Percentiles rank a stretch among this genome's conserved stretches.
Evolutionary conservation across 2,113 vertebrate species (phyloP).

Genomic region (Oplegnathus fasciatus): DNA sequence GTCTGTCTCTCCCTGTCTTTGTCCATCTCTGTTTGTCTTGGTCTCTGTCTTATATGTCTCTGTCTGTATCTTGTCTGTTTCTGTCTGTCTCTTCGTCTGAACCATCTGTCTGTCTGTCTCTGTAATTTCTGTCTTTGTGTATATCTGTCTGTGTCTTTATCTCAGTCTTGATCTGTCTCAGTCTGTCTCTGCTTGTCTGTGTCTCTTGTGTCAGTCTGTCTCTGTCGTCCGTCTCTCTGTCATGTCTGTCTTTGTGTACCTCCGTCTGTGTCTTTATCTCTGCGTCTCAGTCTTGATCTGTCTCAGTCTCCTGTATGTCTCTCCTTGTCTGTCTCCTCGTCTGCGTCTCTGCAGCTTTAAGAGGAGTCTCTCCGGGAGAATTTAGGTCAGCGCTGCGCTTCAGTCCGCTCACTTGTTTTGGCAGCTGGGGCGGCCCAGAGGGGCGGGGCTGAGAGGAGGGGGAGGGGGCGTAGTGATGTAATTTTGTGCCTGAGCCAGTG

Average conservation of each 20-base stretch:
- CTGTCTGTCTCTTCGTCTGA: not conserved
- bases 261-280: no score
- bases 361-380: slow-evolving; percentile 51
- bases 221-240: not conserved
- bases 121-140: not conserved
- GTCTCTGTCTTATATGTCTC: no score
- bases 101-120: not conserved
- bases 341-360: slow-evolving; percentile 68
- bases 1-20: no score
- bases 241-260: no score
- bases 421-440: slow-evolving; percentile 33
- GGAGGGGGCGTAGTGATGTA: slow-evolving; percentile 22
- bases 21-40: not conserved
- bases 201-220: not conserved
- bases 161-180: no score
- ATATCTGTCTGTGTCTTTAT: not conserved
- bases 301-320: not conserved
- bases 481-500: slow-evolving; percentile 19
- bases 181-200: not conserved
- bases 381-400: slow-evolving; percentile 67
- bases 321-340: not conserved
- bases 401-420: slow-evolving; percentile 49
- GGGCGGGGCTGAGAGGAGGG: slow-evolving; percentile 30
- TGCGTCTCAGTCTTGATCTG: not conserved
- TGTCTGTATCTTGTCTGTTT: not conserved